Evolutionary conservation across 2,888 invertebrate genomes (phyloP).

Genomic region (Bruchidius siliquastri): DNA sequence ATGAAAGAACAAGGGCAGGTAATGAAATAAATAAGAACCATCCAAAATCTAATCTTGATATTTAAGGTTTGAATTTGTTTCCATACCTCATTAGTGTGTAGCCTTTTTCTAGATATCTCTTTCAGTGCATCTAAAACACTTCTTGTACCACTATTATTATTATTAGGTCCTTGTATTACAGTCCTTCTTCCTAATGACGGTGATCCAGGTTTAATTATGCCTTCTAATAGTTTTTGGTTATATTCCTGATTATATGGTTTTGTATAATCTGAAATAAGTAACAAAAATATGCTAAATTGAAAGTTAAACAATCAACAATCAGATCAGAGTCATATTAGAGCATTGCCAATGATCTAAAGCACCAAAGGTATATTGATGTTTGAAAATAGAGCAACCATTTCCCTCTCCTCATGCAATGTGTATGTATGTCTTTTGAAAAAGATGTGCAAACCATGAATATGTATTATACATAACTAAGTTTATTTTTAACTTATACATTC

Average conservation of each 20-base stretch:
- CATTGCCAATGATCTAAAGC: too few species aligned
- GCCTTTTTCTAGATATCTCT: conserved; percentile 55
- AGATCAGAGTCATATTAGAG: neutral
- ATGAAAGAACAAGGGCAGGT: too few species aligned
- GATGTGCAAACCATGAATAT: too few species aligned
- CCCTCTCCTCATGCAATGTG: too few species aligned
- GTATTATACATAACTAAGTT: too few species aligned
- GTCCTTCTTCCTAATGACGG: conserved; percentile 5
- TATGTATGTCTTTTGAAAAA: too few species aligned
- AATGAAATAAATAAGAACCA: too few species aligned
- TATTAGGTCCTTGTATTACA: conserved; percentile 6
- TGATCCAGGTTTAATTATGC: conserved; percentile 23
- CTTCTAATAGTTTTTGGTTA: conserved; percentile 29
- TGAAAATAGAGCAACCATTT: too few species aligned
- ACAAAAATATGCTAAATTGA: conserved; percentile 3
- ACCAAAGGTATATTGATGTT: too few species aligned
- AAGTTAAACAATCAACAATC: neutral
- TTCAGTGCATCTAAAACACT: conserved; percentile 55
- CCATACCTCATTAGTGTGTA: conserved; percentile 47
- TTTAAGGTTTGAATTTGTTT: neutral
- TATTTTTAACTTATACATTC: too few species aligned
- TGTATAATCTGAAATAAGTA: conserved; percentile 25
- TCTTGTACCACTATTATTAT: conserved; percentile 36
- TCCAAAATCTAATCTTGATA: neutral
- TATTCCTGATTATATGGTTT: conserved; percentile 29